These are phyloP conservation scores for Carassius gibelio DNA, from an alignment of 2,113 vertebrate species.

Conservation along the genomic window DNA sequence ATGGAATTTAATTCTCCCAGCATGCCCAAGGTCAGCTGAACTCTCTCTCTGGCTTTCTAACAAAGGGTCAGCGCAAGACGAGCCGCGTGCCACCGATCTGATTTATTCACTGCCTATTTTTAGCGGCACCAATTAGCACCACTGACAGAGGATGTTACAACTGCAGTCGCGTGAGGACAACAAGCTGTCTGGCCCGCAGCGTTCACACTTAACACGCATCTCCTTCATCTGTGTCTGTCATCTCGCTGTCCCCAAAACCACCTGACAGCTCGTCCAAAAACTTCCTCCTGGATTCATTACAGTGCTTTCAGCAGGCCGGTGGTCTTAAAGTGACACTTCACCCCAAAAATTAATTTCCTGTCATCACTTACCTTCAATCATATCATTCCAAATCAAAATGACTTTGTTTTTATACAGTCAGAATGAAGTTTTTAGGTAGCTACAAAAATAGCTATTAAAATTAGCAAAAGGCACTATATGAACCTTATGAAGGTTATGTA, in stretches of 20 bases:
- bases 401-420: too few species aligned
- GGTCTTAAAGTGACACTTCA: not conserved
- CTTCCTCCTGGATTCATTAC: not conserved
- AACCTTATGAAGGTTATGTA: too few species aligned
- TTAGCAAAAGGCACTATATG: not conserved
- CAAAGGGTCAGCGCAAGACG: conserved; percentile 53
- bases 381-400: not conserved
- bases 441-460: too few species aligned
- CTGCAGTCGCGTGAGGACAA: conserved; percentile 59
- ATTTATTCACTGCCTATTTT: conserved; percentile 65
- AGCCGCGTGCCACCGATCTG: conserved; percentile 53
- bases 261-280: not conserved
- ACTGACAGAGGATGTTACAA: conserved; percentile 61
- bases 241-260: not conserved
- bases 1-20: not conserved
- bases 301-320: not conserved
- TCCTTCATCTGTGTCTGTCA: not conserved
- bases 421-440: too few species aligned
- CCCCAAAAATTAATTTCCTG: not conserved
- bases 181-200: not conserved
- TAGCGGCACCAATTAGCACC: conserved; percentile 63
- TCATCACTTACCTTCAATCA: not conserved
- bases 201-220: not conserved
- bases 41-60: conserved; percentile 20
- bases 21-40: not conserved